Evolutionary conservation across 1,140 invertebrate species (phyloP).

Genomic region (Acromyrmex echinatior): DNA sequence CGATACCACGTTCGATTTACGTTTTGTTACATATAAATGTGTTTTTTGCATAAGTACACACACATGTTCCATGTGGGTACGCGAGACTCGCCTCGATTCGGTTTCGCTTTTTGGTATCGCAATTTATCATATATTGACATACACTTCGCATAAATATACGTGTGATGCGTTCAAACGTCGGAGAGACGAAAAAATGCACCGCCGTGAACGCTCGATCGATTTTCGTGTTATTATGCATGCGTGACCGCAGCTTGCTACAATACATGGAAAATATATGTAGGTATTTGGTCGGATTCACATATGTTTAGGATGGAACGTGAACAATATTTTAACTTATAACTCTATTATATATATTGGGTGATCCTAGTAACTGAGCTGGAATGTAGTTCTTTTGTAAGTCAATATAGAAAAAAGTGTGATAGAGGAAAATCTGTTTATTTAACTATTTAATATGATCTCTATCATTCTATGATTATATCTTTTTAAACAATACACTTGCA

Average conservation of each 20-base stretch:
- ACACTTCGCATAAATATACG: constrained; percentile 37
- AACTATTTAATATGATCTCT: neutral
- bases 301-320: neutral
- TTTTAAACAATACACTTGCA: neutral
- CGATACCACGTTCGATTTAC: constrained; percentile 31
- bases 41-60: constrained; percentile 47
- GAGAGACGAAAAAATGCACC: neutral
- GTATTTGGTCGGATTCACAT: neutral
- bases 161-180: constrained; percentile 5
- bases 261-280: neutral
- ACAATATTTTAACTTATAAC: neutral
- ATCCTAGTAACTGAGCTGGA: neutral
- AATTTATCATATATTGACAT: constrained; percentile 42
- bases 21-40: neutral
- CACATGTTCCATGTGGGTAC: neutral
- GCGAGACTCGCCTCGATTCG: neutral
- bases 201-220: constrained; percentile 28
- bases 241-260: neutral
- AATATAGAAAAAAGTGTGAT: neutral
- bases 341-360: neutral
- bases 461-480: neutral
- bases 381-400: neutral
- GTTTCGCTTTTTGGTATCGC: constrained; percentile 16
- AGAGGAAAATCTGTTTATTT: neutral
- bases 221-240: constrained; percentile 42